Conservation (phyloP, 2,888 invertebrate species). For the Xylota segnis region DNA sequence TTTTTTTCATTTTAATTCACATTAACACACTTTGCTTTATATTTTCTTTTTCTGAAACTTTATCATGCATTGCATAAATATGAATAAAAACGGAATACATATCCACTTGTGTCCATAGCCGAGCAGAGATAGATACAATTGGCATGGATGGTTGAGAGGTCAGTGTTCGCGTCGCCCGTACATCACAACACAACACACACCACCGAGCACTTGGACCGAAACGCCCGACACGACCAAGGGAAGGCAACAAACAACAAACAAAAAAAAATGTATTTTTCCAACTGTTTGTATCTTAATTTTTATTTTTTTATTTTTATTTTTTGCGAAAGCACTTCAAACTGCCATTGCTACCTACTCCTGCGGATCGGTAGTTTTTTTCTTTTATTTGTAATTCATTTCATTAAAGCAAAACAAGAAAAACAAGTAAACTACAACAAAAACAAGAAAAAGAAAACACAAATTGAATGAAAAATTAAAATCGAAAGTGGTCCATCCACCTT, state of each 20-base stretch:
- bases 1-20: conserved; percentile 29
- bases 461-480: conserved; percentile 69
- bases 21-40: conserved; percentile 16
- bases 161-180: conserved; percentile 67
- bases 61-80: conserved; percentile 38
- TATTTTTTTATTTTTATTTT: conserved; percentile 34
- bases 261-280: conserved; percentile 24
- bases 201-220: conserved; percentile 64
- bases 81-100: conserved; percentile 8
- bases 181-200: conserved; percentile 42
- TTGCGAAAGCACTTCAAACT: conserved; percentile 51
- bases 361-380: conserved; percentile 8
- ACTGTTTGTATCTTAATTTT: conserved; percentile 30
- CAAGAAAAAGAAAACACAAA: conserved; percentile 48
- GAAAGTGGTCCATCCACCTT: conserved; percentile 77
- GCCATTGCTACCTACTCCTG: not conserved
- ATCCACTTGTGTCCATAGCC: conserved; percentile 37
- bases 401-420: conserved; percentile 62
- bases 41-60: conserved; percentile 25
- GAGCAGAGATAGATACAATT: conserved; percentile 57
- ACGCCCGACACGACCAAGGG: conserved; percentile 33
- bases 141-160: conserved; percentile 63
- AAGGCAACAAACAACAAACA: conserved; percentile 2
- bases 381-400: conserved; percentile 27
- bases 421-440: conserved; percentile 43